Evolutionary conservation across 2,888 invertebrate species (phyloP), one percentile per base, ranked within the genome.

Genomic region (Xylocampa areola): DNA sequence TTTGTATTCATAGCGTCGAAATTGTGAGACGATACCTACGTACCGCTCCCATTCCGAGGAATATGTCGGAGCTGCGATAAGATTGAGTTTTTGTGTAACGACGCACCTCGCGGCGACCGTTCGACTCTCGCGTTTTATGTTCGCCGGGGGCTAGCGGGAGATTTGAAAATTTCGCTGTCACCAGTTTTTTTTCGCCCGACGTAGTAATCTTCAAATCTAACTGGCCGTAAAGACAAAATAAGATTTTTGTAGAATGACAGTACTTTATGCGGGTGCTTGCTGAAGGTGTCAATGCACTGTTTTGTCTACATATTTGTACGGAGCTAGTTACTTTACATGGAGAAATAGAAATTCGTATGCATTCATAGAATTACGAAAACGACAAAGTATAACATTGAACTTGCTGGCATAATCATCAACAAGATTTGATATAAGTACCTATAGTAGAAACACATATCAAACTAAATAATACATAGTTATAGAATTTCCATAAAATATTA

Each of bases 191-290:
- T 80, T 76, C 66, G 71, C 65, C 74, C 74, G 80, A 73, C 73
- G 68, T 68, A 82, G 81, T 85, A 87, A 90, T 89, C 90, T 88
- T 79, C 79, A 80, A 86, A 88, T 87, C 84, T 85, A 86, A 90
- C 89, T 88, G 87, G 81, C 83, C 81, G 82, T 90, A 91, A 90
- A 87, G 79, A 81, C 76, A 68, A 79, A 87, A 86, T 84, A 82
- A 81, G 80, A n/a, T 79, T 81, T 79, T 61, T 66, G 68, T 44
- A 50, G 55, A 63, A 72, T 54, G 37, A 58, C 69, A 67, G 64
- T 62, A 68, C 63, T 75, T 70, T 40, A 73, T 64, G 52, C 49
- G 50, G 30, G 30, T n/a, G 32, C 60, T 73, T n/a, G 32, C 60
- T 73, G 48, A 57, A 73, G 75, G 73, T 76, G 76, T 73, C 75